phyloP scores from a whole-genome alignment of 2,797 vertebrate species.

The Pampus argenteus region DNA sequence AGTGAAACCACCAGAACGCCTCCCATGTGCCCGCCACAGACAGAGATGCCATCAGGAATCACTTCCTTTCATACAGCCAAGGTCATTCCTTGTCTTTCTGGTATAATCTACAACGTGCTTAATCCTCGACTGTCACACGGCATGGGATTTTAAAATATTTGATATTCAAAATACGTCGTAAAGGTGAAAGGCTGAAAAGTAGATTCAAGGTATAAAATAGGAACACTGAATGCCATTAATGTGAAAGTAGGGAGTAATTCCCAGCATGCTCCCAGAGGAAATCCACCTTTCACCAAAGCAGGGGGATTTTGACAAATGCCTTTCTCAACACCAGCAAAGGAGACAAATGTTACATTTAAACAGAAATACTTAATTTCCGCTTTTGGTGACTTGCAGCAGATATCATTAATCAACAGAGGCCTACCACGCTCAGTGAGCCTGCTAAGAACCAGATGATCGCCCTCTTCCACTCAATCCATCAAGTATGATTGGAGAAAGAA shows the following conservation, averaged over 20 bases:
- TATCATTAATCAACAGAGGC: conserved; percentile 84
- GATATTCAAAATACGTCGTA: conserved; percentile 67
- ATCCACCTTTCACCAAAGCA: conserved; percentile 74
- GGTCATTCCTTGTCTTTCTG: conserved; percentile 51
- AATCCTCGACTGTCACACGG: conserved; percentile 38
- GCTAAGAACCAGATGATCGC: conserved; percentile 86
- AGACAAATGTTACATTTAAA: conserved; percentile 87
- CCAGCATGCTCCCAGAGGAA: conserved; percentile 77
- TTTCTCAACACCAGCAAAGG: conserved; percentile 80
- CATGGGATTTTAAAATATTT: conserved; percentile 6
- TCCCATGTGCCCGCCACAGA: conserved; percentile 60
- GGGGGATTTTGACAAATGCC: conserved; percentile 83
- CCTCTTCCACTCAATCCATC: conserved; percentile 85
- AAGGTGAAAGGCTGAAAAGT: conserved; percentile 71
- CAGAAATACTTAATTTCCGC: conserved; percentile 87
- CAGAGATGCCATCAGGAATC: conserved; percentile 57
- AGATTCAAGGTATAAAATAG: conserved; percentile 72
- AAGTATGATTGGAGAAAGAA: conserved; percentile 86
- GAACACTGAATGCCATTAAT: conserved; percentile 80
- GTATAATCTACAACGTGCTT: conserved; percentile 33
- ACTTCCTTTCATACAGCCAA: conserved; percentile 51
- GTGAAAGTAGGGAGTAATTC: conserved; percentile 79
- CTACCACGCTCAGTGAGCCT: conserved; percentile 79
- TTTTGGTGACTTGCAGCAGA: conserved; percentile 83
- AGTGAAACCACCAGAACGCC: conserved; percentile 64